phyloP scores from a whole-genome alignment of 2,797 vertebrate species.

The Intellagama lesueurii region DNA sequence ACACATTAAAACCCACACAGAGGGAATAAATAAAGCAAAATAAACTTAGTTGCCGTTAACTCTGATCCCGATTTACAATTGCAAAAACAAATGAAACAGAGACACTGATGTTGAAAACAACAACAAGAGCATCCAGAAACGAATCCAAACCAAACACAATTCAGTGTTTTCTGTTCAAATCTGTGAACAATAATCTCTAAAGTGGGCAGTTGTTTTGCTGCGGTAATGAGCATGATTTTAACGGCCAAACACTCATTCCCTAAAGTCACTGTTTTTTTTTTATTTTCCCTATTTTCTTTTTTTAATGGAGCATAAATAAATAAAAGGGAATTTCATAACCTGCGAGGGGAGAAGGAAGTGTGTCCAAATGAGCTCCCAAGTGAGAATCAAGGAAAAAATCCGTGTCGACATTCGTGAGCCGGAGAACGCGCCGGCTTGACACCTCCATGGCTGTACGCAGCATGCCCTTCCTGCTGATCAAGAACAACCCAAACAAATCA shows the following conservation, averaged over 20 bases:
- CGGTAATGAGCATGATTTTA: neutral
- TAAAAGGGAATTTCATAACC: slow-evolving; percentile 22
- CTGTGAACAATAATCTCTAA: neutral
- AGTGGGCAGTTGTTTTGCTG: neutral
- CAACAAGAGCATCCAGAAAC: too few species aligned
- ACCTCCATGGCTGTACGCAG: neutral
- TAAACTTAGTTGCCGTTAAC: neutral
- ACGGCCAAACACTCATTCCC: slow-evolving; percentile 51
- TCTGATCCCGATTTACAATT: too few species aligned
- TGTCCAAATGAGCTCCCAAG: slow-evolving; percentile 50
- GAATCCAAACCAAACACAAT: too few species aligned
- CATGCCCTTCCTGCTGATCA: slow-evolving; percentile 19
- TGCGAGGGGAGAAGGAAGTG: slow-evolving; percentile 39
- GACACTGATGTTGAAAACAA: neutral
- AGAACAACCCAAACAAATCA: slow-evolving; percentile 46
- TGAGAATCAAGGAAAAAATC: slow-evolving; percentile 36
- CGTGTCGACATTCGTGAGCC: slow-evolving; percentile 14
- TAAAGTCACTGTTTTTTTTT: slow-evolving; percentile 21
- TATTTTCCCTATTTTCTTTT: neutral
- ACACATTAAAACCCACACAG: neutral
- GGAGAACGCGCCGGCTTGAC: too few species aligned
- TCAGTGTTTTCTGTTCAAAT: slow-evolving; percentile 1
- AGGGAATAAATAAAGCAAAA: neutral
- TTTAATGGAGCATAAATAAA: slow-evolving; percentile 62
- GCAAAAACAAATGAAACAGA: neutral